phyloP scores from a whole-genome alignment of 2,888 invertebrate species.

The Trachelus iudaicus region DNA sequence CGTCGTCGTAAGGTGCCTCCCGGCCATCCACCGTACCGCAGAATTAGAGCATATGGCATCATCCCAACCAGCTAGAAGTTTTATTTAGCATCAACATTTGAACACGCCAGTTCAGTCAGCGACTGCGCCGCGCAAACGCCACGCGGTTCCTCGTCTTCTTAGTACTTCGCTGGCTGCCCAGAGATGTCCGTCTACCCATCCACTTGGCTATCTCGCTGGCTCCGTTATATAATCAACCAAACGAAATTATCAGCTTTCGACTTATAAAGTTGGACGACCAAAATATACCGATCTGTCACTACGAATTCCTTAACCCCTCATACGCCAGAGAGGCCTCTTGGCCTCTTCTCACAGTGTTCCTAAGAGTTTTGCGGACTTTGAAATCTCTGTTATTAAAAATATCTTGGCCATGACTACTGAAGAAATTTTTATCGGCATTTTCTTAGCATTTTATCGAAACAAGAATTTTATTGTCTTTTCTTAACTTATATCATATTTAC shows the following conservation, averaged over 20 bases:
- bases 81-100: slow-evolving; percentile 63
- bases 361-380: too few species aligned
- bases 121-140: not conserved
- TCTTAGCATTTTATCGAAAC: too few species aligned
- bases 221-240: not conserved
- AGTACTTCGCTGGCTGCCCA: not conserved
- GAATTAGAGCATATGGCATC: slow-evolving; percentile 64
- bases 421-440: too few species aligned
- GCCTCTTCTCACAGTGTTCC: too few species aligned
- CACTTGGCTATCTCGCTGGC: not conserved
- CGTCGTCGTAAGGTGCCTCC: slow-evolving; percentile 12
- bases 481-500: too few species aligned
- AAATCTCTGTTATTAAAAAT: too few species aligned
- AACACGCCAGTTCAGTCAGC: not conserved
- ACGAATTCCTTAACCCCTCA: slow-evolving; percentile 6
- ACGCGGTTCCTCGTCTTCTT: not conserved
- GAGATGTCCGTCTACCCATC: not conserved
- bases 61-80: slow-evolving; percentile 60
- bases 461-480: too few species aligned
- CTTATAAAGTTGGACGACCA: slow-evolving; percentile 5
- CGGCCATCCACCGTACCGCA: slow-evolving; percentile 38
- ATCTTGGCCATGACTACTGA: too few species aligned
- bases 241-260: not conserved
- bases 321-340: too few species aligned
- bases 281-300: slow-evolving; percentile 18